Conservation (phyloP, 2,113 vertebrate genomes). For the Genyomyrus donnyi region DNA sequence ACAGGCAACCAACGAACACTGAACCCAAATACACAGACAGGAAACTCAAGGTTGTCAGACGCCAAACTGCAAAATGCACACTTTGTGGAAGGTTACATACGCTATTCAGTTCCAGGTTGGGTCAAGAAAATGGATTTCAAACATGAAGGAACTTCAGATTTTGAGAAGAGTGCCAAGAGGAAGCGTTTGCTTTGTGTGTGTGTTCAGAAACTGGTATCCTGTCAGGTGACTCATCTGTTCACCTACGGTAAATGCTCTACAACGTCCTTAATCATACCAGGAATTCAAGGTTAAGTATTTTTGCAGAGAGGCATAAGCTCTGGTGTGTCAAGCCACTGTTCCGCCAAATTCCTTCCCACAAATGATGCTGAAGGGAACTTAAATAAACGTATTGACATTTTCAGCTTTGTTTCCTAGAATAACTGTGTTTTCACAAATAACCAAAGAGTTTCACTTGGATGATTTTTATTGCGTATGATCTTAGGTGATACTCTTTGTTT, state of each 20-base stretch:
- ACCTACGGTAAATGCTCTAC: not conserved
- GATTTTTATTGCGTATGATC: not conserved
- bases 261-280: not conserved
- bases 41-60: too few species aligned
- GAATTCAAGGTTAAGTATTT: not conserved
- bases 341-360: not conserved
- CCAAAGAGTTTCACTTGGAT: not conserved
- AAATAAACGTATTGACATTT: not conserved
- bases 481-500: not conserved
- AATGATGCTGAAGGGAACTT: not conserved
- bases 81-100: too few species aligned
- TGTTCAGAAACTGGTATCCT: constrained; percentile 1
- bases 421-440: not conserved
- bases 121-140: constrained; percentile 49
- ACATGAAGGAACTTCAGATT: constrained; percentile 53
- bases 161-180: constrained; percentile 27
- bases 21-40: too few species aligned
- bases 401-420: not conserved
- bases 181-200: constrained; percentile 29
- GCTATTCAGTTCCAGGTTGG: constrained; percentile 39
- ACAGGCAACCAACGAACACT: too few species aligned
- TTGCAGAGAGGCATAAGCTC: not conserved
- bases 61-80: too few species aligned
- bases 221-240: not conserved
- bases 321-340: not conserved